Evolutionary conservation across 2,888 invertebrate genomes (phyloP).

Genomic region (Watsonalla cultraria): DNA sequence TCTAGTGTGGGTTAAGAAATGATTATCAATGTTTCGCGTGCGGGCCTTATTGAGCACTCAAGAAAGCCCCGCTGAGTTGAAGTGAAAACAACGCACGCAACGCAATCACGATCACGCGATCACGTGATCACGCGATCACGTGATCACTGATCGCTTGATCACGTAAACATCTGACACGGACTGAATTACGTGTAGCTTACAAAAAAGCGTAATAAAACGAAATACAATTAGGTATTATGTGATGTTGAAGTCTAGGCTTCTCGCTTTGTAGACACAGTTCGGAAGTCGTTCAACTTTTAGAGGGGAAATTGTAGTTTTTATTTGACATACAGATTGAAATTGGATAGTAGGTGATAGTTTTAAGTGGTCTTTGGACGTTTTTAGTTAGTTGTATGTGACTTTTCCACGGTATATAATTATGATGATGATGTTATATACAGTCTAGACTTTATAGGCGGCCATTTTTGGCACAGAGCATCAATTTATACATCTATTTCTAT

Average conservation of each 20-base stretch:
- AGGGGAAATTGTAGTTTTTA: too few relatives aligned
- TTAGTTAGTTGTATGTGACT: too few relatives aligned
- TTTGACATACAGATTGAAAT: too few relatives aligned
- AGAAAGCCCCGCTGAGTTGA: slow-evolving; percentile 48
- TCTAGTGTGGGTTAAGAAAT: background rate
- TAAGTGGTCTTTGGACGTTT: too few relatives aligned
- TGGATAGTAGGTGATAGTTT: too few relatives aligned
- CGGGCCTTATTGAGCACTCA: slow-evolving; percentile 67
- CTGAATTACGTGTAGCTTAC: slow-evolving; percentile 20
- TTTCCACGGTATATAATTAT: too few relatives aligned
- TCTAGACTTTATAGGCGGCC: too few relatives aligned
- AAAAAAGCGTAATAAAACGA: slow-evolving; percentile 1
- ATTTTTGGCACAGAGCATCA: too few relatives aligned
- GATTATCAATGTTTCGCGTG: slow-evolving; percentile 26
- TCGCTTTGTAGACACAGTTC: too few relatives aligned
- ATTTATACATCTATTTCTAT: too few relatives aligned
- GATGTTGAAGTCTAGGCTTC: background rate
- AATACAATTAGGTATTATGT: slow-evolving; percentile 5
- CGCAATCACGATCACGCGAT: slow-evolving; percentile 47
- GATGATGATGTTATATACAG: too few relatives aligned
- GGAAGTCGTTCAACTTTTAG: too few relatives aligned
- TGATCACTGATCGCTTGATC: slow-evolving; percentile 39
- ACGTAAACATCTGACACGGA: slow-evolving; percentile 26
- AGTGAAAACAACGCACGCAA: slow-evolving; percentile 67
- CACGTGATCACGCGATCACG: slow-evolving; percentile 59